Conservation (phyloP, 1,140 invertebrate species). For the Anagrus nilaparvatae region DNA sequence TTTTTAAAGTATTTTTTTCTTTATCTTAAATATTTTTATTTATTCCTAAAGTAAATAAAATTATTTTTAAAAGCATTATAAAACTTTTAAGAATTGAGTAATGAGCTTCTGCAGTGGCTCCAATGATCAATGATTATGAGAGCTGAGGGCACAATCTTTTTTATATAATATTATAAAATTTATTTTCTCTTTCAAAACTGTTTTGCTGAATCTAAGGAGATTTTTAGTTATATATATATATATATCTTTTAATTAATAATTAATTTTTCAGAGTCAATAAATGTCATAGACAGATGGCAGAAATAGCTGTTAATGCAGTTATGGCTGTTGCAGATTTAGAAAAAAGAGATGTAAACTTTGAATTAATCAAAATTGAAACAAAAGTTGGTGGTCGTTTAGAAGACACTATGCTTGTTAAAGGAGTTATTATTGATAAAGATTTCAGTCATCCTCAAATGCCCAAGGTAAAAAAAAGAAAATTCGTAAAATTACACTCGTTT, state of each 20-base stretch:
- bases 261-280: slow-evolving; percentile 56
- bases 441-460: slow-evolving; percentile 99
- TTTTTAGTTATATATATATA: neutral
- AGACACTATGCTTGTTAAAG: slow-evolving; percentile 92
- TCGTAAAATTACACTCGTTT: slow-evolving; percentile 1
- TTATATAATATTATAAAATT: slow-evolving; percentile 7
- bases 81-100: slow-evolving; percentile 11
- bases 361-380: slow-evolving; percentile 96
- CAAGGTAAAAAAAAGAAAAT: slow-evolving; percentile 49
- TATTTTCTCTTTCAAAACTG: too few relatives aligned
- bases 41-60: too few relatives aligned
- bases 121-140: slow-evolving; percentile 41
- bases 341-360: slow-evolving; percentile 96
- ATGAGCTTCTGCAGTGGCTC: slow-evolving; percentile 25
- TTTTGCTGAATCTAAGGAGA: neutral
- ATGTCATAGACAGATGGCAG: slow-evolving; percentile 92
- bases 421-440: slow-evolving; percentile 97
- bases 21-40: slow-evolving; percentile 1
- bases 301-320: slow-evolving; percentile 96
- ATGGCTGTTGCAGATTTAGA: slow-evolving; percentile 89
- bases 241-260: slow-evolving; percentile 7
- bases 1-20: slow-evolving; percentile 1
- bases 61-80: too few relatives aligned
- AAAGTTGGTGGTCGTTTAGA: slow-evolving; percentile 97
- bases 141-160: slow-evolving; percentile 28